Conservation (phyloP, 30 jellyfish, hydroid and myxozoan species). For the Morbakka virulenta region DNA sequence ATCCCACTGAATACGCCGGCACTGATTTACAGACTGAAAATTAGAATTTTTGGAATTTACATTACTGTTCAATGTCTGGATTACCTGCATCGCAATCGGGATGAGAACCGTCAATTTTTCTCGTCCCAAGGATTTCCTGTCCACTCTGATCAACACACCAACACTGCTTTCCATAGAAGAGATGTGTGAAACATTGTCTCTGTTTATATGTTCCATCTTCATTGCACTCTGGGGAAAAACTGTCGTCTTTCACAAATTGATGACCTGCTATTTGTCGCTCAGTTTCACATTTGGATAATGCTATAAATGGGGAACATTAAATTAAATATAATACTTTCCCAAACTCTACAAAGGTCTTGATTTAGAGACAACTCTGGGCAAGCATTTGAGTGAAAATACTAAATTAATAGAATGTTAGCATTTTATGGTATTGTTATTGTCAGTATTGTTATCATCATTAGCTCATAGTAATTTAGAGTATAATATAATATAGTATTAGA, state of each 20-base stretch:
- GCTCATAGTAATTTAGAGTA: too few species aligned
- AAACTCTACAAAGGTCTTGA: background rate
- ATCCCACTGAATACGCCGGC: too few species aligned
- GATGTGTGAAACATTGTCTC: slow-evolving; percentile 92
- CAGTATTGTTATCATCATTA: too few species aligned
- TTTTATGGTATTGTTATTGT: too few species aligned
- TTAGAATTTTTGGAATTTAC: too few species aligned
- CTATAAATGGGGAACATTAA: background rate
- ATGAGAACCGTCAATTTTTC: slow-evolving; percentile 97
- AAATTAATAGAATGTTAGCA: background rate
- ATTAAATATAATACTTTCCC: background rate
- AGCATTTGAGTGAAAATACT: too few species aligned
- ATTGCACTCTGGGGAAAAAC: slow-evolving; percentile 89
- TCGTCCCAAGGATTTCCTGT: slow-evolving; percentile 93
- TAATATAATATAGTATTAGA: too few species aligned
- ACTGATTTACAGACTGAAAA: too few species aligned
- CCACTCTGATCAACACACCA: slow-evolving; percentile 98
- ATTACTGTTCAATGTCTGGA: too few species aligned
- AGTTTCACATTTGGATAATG: slow-evolving; percentile 75
- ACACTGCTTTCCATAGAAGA: slow-evolving; percentile 95
- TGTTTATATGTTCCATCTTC: slow-evolving; percentile 90
- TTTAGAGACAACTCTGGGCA: too few species aligned
- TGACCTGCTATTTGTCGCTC: slow-evolving; percentile 77
- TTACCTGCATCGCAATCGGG: slow-evolving; percentile 95
- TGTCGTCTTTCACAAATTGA: slow-evolving; percentile 82